These are phyloP conservation scores for Tryphoninae sp. DNA, from an alignment of 2,888 invertebrate species.

Conservation along the genomic window DNA sequence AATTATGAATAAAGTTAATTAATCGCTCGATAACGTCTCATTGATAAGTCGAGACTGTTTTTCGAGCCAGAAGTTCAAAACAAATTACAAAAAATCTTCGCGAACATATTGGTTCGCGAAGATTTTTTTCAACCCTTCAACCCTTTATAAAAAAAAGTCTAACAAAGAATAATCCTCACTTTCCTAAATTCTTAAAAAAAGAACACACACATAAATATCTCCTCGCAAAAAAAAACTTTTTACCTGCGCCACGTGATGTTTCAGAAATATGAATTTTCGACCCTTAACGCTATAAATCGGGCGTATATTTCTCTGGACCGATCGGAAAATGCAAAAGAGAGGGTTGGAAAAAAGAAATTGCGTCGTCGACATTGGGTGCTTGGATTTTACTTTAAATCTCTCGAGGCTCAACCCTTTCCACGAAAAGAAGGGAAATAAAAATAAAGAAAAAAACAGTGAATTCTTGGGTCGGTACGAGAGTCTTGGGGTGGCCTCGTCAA, in stretches of 20 bases:
- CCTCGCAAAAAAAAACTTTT: background rate
- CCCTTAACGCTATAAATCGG: background rate
- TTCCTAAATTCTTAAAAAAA: background rate
- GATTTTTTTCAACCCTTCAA: background rate
- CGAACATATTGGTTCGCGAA: background rate
- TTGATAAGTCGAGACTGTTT: background rate
- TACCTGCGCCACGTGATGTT: background rate
- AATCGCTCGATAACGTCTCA: background rate
- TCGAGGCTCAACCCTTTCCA: constrained; percentile 18
- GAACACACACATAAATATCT: background rate
- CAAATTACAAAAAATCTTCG: background rate
- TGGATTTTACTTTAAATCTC: constrained; percentile 34
- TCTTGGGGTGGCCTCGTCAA: constrained; percentile 20
- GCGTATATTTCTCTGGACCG: too few relatives aligned
- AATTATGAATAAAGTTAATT: background rate
- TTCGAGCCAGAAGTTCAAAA: background rate
- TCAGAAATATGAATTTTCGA: background rate
- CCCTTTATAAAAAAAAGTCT: background rate
- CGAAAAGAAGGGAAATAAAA: constrained; percentile 16
- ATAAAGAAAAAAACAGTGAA: too few relatives aligned
- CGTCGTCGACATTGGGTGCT: constrained; percentile 11
- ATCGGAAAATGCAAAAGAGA: background rate
- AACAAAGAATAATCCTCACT: constrained; percentile 9
- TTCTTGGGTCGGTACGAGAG: background rate
- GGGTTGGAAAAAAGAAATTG: background rate